Conservation (phyloP, 2,888 invertebrate species). For the Rhingia rostrata region DNA sequence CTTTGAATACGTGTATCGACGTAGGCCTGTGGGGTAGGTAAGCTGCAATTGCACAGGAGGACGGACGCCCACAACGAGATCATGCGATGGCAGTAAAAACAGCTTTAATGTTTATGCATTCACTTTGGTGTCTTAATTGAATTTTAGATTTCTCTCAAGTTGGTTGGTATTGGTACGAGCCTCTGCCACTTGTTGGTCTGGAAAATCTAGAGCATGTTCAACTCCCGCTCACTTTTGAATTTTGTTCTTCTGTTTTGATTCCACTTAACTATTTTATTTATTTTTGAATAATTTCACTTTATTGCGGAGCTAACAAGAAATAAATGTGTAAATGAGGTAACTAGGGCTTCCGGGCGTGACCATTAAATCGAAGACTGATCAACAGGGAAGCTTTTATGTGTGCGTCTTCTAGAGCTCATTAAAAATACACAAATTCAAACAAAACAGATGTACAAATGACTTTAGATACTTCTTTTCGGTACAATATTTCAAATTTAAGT, state of each 20-base stretch:
- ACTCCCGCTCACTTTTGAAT: constrained; percentile 27
- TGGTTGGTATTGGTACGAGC: not conserved
- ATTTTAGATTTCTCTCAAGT: constrained; percentile 35
- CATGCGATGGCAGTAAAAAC: constrained; percentile 23
- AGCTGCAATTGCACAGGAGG: constrained; percentile 39
- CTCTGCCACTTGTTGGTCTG: not conserved
- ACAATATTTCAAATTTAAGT: constrained; percentile 33
- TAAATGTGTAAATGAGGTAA: constrained; percentile 82
- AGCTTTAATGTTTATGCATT: constrained; percentile 24
- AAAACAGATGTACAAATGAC: constrained; percentile 16
- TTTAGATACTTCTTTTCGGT: not conserved
- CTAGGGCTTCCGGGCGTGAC: constrained; percentile 80
- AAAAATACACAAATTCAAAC: constrained; percentile 58
- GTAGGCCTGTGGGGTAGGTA: not conserved
- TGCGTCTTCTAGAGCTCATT: constrained; percentile 47
- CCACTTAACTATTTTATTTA: constrained; percentile 25
- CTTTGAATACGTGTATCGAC: constrained; percentile 30
- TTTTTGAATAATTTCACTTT: constrained; percentile 63
- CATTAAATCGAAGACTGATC: constrained; percentile 43
- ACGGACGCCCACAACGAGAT: constrained; percentile 65
- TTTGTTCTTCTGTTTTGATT: constrained; percentile 1
- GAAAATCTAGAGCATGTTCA: constrained; percentile 47
- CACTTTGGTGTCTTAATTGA: constrained; percentile 64
- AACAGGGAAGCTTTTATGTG: constrained; percentile 22
- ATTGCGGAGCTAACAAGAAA: constrained; percentile 68